phyloP scores from a whole-genome alignment of 2,797 vertebrate species.

The Liparis tanakae region DNA sequence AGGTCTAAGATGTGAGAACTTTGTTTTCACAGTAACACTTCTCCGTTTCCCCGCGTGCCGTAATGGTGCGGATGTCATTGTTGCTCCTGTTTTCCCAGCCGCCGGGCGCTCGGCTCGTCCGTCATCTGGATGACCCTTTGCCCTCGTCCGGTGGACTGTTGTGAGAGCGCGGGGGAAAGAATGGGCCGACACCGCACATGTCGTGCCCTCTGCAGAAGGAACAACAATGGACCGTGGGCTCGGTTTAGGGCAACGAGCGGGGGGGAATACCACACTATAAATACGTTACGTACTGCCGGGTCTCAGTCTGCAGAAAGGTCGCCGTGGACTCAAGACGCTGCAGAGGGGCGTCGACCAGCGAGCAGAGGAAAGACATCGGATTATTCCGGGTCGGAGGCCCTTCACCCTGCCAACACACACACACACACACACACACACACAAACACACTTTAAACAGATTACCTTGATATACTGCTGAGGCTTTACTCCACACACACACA shows the following conservation, averaged over 20 bases:
- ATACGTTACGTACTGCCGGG: conserved; percentile 53
- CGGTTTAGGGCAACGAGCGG: conserved; percentile 56
- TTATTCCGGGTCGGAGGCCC: conserved; percentile 53
- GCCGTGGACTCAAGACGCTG: conserved; percentile 47
- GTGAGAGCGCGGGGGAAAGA: conserved; percentile 54
- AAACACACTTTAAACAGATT: conserved; percentile 23
- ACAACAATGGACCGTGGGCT: conserved; percentile 73
- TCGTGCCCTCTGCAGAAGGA: conserved; percentile 56
- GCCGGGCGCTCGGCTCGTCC: conserved; percentile 34
- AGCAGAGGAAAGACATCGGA: conserved; percentile 38
- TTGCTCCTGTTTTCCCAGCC: conserved; percentile 21
- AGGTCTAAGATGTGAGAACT: background rate
- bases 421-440: conserved; percentile 11
- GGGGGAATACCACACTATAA: conserved; percentile 72
- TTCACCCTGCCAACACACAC: conserved; percentile 1
- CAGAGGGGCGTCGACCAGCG: conserved; percentile 28
- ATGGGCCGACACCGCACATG: conserved; percentile 51
- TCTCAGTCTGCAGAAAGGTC: conserved; percentile 48
- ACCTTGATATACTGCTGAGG: conserved; percentile 5
- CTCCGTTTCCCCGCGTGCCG: background rate
- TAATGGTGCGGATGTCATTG: conserved; percentile 2
- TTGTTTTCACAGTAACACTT: background rate
- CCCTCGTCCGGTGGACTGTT: conserved; percentile 55
- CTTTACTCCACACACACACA: background rate
- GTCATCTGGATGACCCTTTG: conserved; percentile 63